phyloP scores from a whole-genome alignment of 2,113 vertebrate species.

The Struthidea cinerea region DNA sequence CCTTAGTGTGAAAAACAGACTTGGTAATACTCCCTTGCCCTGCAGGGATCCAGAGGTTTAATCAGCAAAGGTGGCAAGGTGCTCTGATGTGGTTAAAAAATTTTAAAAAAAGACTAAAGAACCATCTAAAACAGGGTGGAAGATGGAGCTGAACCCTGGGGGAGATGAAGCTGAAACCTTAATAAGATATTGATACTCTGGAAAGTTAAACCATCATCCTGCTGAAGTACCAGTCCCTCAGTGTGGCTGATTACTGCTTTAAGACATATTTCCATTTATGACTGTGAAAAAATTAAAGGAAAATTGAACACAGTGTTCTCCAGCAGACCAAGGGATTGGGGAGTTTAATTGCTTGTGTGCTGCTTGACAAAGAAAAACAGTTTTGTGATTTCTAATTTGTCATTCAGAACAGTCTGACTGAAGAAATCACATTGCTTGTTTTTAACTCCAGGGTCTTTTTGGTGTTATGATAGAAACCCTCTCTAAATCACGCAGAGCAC shows the following conservation, averaged over 20 bases:
- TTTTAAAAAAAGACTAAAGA: background rate
- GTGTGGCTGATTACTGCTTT: background rate
- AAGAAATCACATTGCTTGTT: background rate
- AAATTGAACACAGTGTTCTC: background rate
- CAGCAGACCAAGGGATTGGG: background rate
- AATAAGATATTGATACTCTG: background rate
- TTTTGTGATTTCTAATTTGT: conserved; percentile 2
- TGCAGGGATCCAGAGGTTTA: background rate
- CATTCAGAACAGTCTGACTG: background rate
- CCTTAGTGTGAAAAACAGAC: background rate
- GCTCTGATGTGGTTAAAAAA: background rate
- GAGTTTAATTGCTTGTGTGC: background rate
- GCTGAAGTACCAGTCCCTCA: background rate
- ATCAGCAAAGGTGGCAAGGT: background rate
- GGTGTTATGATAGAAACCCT: background rate
- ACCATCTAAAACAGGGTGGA: background rate
- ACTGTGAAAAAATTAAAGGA: background rate
- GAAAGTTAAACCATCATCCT: background rate
- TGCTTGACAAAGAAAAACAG: background rate
- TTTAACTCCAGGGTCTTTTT: background rate
- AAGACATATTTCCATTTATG: background rate
- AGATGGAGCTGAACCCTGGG: background rate
- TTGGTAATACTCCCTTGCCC: background rate
- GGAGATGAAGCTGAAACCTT: background rate
- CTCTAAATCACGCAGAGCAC: background rate